Evolutionary conservation across 2,113 vertebrate genomes (phyloP).

Genomic region (Ciconia maguari): DNA sequence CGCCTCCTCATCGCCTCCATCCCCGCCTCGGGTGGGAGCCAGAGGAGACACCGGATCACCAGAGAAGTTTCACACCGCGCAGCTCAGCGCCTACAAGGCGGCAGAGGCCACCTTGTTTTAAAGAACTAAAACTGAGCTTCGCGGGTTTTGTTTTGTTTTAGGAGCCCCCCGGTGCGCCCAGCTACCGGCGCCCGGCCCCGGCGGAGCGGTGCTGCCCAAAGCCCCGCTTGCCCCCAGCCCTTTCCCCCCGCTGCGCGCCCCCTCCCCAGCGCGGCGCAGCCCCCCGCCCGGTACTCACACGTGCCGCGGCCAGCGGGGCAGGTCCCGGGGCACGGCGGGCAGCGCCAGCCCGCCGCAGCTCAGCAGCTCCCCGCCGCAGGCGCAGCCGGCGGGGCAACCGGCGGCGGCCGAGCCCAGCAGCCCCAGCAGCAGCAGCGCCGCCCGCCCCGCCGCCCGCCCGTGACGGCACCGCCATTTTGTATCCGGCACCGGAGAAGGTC

Average conservation of each 20-base stretch:
- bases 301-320: slow-evolving; percentile 84
- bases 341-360: slow-evolving; percentile 83
- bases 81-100: not conserved
- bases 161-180: not conserved
- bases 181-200: no score
- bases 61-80: not conserved
- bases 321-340: slow-evolving; percentile 75
- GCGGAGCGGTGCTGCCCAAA: no score
- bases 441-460: slow-evolving; percentile 73
- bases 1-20: not conserved
- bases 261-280: not conserved
- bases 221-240: not conserved
- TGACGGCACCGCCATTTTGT: slow-evolving; percentile 93
- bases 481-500: slow-evolving; percentile 62
- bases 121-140: no score
- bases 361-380: slow-evolving; percentile 79
- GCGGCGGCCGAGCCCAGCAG: slow-evolving; percentile 26
- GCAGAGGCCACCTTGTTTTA: accelerated
- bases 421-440: slow-evolving; percentile 13
- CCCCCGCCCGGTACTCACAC: slow-evolving; percentile 81
- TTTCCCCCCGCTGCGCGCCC: not conserved
- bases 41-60: accelerated
- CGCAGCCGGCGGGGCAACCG: slow-evolving; percentile 80
- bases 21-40: not conserved
- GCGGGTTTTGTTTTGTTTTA: no score